Evolutionary conservation across 2,888 invertebrate genomes (phyloP).

Genomic region (Pyrocoelia pectoralis): DNA sequence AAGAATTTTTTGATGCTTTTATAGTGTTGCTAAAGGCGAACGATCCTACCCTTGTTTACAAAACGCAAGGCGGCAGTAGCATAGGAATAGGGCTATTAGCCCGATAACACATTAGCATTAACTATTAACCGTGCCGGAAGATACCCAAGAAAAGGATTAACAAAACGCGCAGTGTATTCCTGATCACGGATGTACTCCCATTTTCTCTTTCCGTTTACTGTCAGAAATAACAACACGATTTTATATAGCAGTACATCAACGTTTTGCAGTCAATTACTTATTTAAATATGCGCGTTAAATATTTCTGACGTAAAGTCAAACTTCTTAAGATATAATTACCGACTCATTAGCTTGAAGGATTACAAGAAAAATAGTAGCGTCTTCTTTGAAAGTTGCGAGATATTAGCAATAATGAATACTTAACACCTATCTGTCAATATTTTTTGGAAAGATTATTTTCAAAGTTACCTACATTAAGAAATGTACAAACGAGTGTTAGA

Average conservation of each 20-base stretch:
- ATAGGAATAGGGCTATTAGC: conserved; percentile 52
- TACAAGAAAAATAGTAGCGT: too few relatives aligned
- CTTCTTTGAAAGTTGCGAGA: too few relatives aligned
- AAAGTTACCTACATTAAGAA: too few relatives aligned
- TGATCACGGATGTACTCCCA: conserved; percentile 32
- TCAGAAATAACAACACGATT: conserved; percentile 23
- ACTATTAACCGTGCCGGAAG: conserved; percentile 52
- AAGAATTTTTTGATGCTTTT: conserved; percentile 13
- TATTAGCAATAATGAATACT: too few relatives aligned
- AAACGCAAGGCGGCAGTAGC: conserved; percentile 46
- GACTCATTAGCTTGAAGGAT: too few relatives aligned
- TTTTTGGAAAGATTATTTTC: too few relatives aligned
- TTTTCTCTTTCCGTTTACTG: conserved; percentile 35
- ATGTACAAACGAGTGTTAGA: too few relatives aligned
- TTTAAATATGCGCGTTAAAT: not conserved
- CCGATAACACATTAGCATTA: conserved; percentile 50
- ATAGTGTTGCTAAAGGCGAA: conserved; percentile 22
- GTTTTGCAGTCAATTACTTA: conserved; percentile 9
- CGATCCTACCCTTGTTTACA: conserved; percentile 45
- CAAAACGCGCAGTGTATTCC: conserved; percentile 44
- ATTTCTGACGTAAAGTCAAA: too few relatives aligned
- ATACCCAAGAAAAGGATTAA: conserved; percentile 47
- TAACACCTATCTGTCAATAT: too few relatives aligned
- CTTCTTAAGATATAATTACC: too few relatives aligned
- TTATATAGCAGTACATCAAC: conserved; percentile 7